These are phyloP conservation scores for Scaptodrosophila latifasciaeformis DNA, from an alignment of 2,888 invertebrate genomes.

Conservation along the genomic window DNA sequence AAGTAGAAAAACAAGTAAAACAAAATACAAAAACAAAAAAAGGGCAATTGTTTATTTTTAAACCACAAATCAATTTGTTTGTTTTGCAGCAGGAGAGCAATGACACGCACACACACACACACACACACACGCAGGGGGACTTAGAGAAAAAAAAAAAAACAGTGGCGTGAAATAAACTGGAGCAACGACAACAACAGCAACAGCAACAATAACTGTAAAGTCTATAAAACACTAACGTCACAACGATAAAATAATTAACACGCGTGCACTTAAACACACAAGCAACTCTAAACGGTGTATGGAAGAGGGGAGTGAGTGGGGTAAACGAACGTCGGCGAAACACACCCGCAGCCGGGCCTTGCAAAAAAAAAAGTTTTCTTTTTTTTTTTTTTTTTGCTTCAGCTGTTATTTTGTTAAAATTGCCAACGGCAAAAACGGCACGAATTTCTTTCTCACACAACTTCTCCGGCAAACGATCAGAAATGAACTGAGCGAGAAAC, in stretches of 20 bases:
- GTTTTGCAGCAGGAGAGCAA: too few species aligned
- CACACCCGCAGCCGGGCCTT: slow-evolving; percentile 45
- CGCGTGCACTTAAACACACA: slow-evolving; percentile 15
- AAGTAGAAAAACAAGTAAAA: too few species aligned
- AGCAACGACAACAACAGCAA: too few species aligned
- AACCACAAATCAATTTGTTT: too few species aligned
- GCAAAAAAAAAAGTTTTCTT: slow-evolving; percentile 41
- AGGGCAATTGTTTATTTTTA: too few species aligned
- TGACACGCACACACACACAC: slow-evolving; percentile 8
- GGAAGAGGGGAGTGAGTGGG: too few species aligned
- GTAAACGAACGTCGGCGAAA: too few species aligned
- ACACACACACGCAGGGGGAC: slow-evolving; percentile 10
- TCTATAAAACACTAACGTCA: slow-evolving; percentile 49
- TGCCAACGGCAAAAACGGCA: slow-evolving; percentile 17
- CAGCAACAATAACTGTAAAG: too few species aligned
- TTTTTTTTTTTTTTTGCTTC: slow-evolving; percentile 12
- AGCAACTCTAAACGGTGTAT: slow-evolving; percentile 2
- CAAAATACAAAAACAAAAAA: too few species aligned
- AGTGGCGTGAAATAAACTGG: slow-evolving; percentile 35
- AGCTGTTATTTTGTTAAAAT: background rate
- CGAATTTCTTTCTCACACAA: too few species aligned
- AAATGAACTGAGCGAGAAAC: slow-evolving; percentile 48
- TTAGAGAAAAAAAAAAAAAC: slow-evolving; percentile 11
- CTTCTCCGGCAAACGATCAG: slow-evolving; percentile 63
- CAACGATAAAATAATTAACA: slow-evolving; percentile 44